These are phyloP conservation scores for Antheraea pernyi DNA, from an alignment of 1,140 invertebrate species.

Conservation along the genomic window DNA sequence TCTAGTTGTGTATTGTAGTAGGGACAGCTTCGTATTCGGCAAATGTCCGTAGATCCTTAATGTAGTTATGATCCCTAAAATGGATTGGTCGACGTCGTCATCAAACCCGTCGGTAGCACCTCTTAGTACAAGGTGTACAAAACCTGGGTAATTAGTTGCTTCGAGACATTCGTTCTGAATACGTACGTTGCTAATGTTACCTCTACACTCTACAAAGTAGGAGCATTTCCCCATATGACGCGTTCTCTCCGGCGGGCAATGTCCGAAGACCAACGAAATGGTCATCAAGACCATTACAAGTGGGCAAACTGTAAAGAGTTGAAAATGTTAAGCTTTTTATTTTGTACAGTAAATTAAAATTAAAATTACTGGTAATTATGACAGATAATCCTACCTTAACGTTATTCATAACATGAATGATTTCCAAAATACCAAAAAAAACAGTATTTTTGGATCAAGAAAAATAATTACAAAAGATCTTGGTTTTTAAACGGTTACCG, in stretches of 20 bases:
- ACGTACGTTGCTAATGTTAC: conserved; percentile 32
- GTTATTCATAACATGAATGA: too few relatives aligned
- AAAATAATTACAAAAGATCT: too few relatives aligned
- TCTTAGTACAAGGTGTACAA: conserved; percentile 43
- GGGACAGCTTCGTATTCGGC: conserved; percentile 43
- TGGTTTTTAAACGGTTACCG: too few relatives aligned
- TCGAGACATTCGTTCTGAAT: conserved; percentile 43
- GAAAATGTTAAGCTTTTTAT: neutral
- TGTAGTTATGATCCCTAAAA: conserved; percentile 42
- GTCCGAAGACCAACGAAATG: conserved; percentile 25
- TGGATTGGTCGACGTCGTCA: conserved; percentile 32
- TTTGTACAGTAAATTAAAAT: too few relatives aligned
- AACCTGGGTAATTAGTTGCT: conserved; percentile 49
- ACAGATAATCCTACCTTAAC: too few relatives aligned
- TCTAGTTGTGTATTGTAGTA: conserved; percentile 46
- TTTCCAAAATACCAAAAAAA: too few relatives aligned
- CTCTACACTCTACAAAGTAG: conserved; percentile 45
- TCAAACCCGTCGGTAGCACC: conserved; percentile 41
- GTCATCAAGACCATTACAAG: conserved; percentile 25
- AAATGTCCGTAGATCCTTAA: conserved; percentile 44
- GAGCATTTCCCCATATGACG: conserved; percentile 38
- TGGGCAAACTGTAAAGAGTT: neutral
- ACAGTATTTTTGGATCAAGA: too few relatives aligned
- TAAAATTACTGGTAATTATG: too few relatives aligned
- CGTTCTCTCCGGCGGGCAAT: conserved; percentile 43